Conservation (phyloP, 1,140 invertebrate species). For the Drosophila rufa region DNA sequence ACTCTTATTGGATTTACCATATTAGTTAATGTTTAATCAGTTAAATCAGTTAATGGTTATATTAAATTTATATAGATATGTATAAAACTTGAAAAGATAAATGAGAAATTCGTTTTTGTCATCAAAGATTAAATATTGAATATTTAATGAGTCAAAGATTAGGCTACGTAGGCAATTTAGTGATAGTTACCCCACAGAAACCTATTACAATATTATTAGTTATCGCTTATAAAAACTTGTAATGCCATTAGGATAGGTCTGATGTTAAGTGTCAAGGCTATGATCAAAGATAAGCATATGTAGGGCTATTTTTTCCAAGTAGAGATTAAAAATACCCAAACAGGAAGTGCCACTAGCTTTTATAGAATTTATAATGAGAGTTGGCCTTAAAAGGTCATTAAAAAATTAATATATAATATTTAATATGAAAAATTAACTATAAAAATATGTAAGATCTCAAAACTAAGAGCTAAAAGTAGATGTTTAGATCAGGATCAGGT, state of each 20-base stretch:
- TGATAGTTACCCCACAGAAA: no score
- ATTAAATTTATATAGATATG: no score
- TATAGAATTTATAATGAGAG: not conserved
- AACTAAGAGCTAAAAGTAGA: no score
- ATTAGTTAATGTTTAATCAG: no score
- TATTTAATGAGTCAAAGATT: slow-evolving; percentile 3
- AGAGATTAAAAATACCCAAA: not conserved
- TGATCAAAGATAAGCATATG: slow-evolving; percentile 6
- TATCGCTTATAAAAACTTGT: not conserved
- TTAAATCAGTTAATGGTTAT: no score
- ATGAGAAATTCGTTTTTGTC: not conserved
- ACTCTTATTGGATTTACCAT: not conserved
- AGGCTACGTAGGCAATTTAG: slow-evolving; percentile 1
- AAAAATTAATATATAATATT: no score
- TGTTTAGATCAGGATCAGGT: no score
- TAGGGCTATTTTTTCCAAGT: not conserved
- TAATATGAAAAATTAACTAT: no score
- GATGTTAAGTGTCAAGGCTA: not conserved
- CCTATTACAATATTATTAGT: not conserved
- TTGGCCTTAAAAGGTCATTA: no score
- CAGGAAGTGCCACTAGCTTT: not conserved
- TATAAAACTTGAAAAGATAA: not conserved
- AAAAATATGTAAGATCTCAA: no score
- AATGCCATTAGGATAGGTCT: slow-evolving; percentile 13
- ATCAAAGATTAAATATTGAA: not conserved